A percentile compares a stretch with the other conserved stretches of the same genome.
These are phyloP conservation scores for Drosophila kuntzei DNA, from an alignment of 2,888 invertebrate genomes.

Conservation along the genomic window DNA sequence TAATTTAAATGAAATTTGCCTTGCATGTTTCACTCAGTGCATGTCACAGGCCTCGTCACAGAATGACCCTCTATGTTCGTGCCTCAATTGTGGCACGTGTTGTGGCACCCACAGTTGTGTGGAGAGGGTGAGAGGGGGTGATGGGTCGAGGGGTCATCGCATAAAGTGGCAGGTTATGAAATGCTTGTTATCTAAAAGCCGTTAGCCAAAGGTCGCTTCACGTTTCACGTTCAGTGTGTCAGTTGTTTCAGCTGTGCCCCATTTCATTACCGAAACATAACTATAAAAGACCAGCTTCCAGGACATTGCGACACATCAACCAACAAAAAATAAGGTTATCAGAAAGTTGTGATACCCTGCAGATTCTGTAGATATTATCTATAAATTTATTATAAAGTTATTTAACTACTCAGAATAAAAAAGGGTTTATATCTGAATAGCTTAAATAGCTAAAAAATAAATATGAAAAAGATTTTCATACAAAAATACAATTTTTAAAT, in stretches of 20 bases:
- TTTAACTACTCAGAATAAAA: too few relatives aligned
- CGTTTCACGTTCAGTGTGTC: constrained; percentile 14
- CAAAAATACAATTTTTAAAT: too few relatives aligned
- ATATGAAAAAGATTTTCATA: too few relatives aligned
- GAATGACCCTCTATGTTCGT: constrained; percentile 18
- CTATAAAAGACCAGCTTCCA: background rate
- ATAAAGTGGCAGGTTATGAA: constrained; percentile 29
- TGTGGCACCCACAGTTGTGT: background rate
- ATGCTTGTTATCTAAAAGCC: constrained; percentile 50
- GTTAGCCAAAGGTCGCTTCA: constrained; percentile 41
- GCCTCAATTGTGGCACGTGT: constrained; percentile 33
- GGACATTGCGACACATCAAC: constrained; percentile 27
- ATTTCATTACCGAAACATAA: constrained; percentile 41
- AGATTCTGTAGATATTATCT: too few relatives aligned
- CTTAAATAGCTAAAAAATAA: too few relatives aligned
- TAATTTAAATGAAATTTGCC: constrained; percentile 64
- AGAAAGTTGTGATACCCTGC: background rate
- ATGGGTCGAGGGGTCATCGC: constrained; percentile 10
- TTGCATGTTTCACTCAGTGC: constrained; percentile 9
- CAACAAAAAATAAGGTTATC: background rate
- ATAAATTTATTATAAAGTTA: too few relatives aligned
- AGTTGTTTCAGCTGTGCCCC: constrained; percentile 26
- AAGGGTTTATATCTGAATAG: too few relatives aligned
- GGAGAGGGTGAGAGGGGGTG: too few relatives aligned
- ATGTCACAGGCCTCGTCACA: background rate